phyloP scores from a whole-genome alignment of 2,888 invertebrate genomes.

The Lithophane ornitopus region DNA sequence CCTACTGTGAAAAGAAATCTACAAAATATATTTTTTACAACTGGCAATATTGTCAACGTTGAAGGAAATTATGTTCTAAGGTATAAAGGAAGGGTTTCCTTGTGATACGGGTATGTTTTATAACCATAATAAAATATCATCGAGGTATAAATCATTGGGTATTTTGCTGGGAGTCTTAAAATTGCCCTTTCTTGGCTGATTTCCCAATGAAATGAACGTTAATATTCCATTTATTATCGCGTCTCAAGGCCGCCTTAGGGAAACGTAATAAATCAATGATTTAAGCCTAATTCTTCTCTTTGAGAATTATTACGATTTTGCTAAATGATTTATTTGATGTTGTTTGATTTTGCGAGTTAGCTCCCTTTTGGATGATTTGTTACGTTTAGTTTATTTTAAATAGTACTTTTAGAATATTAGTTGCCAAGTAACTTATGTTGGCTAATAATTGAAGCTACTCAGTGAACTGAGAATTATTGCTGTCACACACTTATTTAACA shows the following conservation, averaged over 20 bases:
- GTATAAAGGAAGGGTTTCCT: constrained; percentile 78
- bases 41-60: constrained; percentile 76
- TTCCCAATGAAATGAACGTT: constrained; percentile 73
- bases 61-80: constrained; percentile 76
- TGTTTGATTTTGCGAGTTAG: constrained; percentile 53
- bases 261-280: constrained; percentile 64
- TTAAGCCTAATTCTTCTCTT: constrained; percentile 61
- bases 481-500: too few relatives aligned
- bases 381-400: constrained; percentile 16
- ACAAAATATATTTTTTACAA: constrained; percentile 71
- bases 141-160: constrained; percentile 82
- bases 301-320: constrained; percentile 51
- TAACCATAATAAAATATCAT: constrained; percentile 84
- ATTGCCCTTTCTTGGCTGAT: constrained; percentile 76
- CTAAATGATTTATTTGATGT: constrained; percentile 59
- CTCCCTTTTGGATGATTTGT: constrained; percentile 33
- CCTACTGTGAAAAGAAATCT: constrained; percentile 64
- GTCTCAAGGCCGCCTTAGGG: constrained; percentile 47
- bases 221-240: constrained; percentile 65
- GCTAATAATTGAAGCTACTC: background rate
- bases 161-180: constrained; percentile 77
- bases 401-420: background rate
- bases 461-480: too few relatives aligned
- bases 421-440: background rate
- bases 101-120: constrained; percentile 80